Percentiles rank a stretch among this genome's conserved stretches.
Evolutionary conservation across 1,140 invertebrate species (phyloP).

Genomic region (Atopsyche davidsoni): DNA sequence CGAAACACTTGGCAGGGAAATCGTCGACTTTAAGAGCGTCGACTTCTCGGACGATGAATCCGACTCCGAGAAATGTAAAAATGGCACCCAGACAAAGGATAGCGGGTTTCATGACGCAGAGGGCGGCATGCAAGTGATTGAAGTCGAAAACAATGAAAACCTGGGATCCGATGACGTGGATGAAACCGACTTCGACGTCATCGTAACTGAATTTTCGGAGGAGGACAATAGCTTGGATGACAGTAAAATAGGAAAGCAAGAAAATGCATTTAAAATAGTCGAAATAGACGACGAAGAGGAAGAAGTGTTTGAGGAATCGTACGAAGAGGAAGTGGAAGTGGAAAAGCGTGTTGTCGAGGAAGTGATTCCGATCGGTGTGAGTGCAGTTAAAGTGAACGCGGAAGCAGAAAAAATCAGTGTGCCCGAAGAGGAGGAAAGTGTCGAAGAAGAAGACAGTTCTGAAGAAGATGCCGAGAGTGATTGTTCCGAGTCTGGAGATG

Average conservation of each 20-base stretch:
- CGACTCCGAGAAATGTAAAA: neutral
- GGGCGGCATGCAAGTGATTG: slow-evolving; percentile 1
- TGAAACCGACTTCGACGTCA: slow-evolving; percentile 4
- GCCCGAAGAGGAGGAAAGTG: too few species aligned
- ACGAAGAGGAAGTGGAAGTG: neutral
- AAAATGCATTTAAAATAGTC: slow-evolving; percentile 1
- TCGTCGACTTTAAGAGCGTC: too few species aligned
- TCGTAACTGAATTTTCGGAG: slow-evolving; percentile 6
- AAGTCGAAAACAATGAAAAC: slow-evolving; percentile 26
- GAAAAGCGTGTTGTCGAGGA: neutral
- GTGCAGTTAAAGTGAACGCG: neutral
- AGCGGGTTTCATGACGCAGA: slow-evolving; percentile 7
- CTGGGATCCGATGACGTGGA: slow-evolving; percentile 14
- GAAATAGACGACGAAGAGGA: slow-evolving; percentile 14
- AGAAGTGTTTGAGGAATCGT: neutral
- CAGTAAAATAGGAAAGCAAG: slow-evolving; percentile 4
- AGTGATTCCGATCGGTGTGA: neutral
- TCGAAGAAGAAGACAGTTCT: slow-evolving; percentile 2
- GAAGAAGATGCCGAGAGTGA: neutral
- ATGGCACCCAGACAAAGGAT: neutral
- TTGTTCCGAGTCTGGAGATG: neutral
- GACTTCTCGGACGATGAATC: too few species aligned
- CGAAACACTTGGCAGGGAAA: too few species aligned
- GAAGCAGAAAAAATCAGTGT: too few species aligned
- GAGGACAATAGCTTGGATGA: neutral